Evolutionary conservation across 2,797 vertebrate species (phyloP).

Genomic region (Lates japonicus): DNA sequence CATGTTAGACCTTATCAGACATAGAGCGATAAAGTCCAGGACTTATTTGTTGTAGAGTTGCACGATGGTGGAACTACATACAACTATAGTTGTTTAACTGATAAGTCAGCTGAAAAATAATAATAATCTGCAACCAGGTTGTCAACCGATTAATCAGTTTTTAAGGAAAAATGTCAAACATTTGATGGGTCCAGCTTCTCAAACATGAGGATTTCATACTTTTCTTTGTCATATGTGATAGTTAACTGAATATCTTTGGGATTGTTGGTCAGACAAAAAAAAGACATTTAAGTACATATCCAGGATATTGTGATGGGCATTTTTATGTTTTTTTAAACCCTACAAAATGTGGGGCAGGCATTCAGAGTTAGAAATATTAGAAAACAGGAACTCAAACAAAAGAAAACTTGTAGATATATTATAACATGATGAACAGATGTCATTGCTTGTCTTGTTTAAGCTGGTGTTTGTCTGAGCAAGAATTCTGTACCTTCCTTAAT

Average conservation of each 20-base stretch:
- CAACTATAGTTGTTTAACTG: not conserved
- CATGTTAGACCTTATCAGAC: not conserved
- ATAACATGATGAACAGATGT: not conserved
- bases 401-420: not conserved
- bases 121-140: not conserved
- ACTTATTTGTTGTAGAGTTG: not conserved
- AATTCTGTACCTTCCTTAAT: not conserved
- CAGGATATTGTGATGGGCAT: not conserved
- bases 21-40: not conserved
- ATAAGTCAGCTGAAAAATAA: not conserved
- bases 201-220: not conserved
- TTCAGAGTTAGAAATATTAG: not conserved
- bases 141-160: not conserved
- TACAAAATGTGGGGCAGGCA: not conserved
- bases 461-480: not conserved
- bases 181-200: not conserved
- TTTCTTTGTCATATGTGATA: not conserved
- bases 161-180: accelerated
- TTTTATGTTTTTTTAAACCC: not conserved
- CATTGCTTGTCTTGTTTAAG: not conserved
- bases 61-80: not conserved
- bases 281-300: not conserved
- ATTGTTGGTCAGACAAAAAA: not conserved
- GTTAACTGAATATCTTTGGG: not conserved
- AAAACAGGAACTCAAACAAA: not conserved